These are phyloP conservation scores for Pseudococcus viburni DNA, from an alignment of 2,888 invertebrate genomes.

Conservation along the genomic window DNA sequence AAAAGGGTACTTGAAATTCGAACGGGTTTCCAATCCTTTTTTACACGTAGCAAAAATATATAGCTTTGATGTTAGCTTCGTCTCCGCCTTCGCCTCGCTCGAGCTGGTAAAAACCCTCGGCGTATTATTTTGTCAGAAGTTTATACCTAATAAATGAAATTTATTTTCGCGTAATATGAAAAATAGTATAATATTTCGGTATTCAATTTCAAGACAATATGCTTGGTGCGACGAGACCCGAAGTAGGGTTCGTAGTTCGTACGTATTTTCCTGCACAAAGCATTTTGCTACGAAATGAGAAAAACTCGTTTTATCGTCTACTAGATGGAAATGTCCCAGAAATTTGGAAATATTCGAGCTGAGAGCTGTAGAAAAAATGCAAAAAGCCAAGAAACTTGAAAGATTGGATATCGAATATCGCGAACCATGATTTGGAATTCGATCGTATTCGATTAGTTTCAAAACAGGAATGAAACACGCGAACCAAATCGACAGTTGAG, in stretches of 20 bases:
- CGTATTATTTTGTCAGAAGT: not conserved
- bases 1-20: conserved; percentile 37
- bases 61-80: not conserved
- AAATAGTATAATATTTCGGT: conserved; percentile 20
- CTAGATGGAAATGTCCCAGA: no score
- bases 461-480: not conserved
- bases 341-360: no score
- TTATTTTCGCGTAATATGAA: not conserved
- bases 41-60: not conserved
- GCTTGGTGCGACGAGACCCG: not conserved
- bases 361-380: no score
- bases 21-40: not conserved
- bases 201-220: conserved; percentile 17
- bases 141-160: conserved; percentile 3
- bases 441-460: not conserved
- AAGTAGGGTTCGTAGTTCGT: no score
- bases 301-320: no score
- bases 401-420: not conserved
- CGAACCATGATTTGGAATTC: not conserved
- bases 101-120: not conserved
- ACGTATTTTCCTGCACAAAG: no score
- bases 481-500: not conserved
- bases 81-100: not conserved
- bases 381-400: no score
- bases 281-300: no score